Percentiles rank a stretch among this genome's conserved stretches.
These are phyloP conservation scores for Hylaeus anthracinus DNA, from an alignment of 1,140 invertebrate species.

Conservation along the genomic window DNA sequence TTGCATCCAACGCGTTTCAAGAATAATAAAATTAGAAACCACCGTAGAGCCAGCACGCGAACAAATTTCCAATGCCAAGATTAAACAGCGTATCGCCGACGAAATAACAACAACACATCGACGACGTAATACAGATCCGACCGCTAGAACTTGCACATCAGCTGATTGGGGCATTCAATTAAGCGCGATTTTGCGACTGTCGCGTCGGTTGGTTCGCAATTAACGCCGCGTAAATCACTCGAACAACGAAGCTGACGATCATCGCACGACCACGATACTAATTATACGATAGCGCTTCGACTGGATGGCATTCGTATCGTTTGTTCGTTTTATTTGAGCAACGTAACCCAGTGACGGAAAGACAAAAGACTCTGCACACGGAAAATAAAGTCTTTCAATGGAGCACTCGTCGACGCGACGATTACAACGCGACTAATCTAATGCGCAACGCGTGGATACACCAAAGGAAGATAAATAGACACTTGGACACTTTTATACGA, in stretches of 20 bases:
- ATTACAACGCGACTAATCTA: constrained; percentile 6
- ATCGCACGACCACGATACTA: constrained; percentile 1
- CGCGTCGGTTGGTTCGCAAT: background rate
- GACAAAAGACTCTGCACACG: background rate
- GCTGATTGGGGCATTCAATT: background rate
- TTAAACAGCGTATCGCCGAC: constrained; percentile 16
- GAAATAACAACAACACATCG: constrained; percentile 14
- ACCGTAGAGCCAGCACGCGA: constrained; percentile 9
- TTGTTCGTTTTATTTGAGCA: background rate
- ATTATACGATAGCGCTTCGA: constrained; percentile 24
- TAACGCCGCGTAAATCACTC: background rate
- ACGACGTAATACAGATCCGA: background rate
- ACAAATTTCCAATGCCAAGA: constrained; percentile 26
- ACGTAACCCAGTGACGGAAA: background rate
- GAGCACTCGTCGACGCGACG: background rate
- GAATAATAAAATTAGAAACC: constrained; percentile 39
- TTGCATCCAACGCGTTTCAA: background rate
- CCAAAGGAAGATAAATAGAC: background rate
- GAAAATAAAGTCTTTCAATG: background rate
- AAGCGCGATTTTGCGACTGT: background rate
- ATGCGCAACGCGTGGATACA: background rate
- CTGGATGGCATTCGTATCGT: constrained; percentile 4
- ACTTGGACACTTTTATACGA: background rate
- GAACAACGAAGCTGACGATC: background rate
- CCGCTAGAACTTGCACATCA: background rate